Evolutionary conservation across 2,888 invertebrate species (phyloP).

Genomic region (Pinctada fucata): DNA sequence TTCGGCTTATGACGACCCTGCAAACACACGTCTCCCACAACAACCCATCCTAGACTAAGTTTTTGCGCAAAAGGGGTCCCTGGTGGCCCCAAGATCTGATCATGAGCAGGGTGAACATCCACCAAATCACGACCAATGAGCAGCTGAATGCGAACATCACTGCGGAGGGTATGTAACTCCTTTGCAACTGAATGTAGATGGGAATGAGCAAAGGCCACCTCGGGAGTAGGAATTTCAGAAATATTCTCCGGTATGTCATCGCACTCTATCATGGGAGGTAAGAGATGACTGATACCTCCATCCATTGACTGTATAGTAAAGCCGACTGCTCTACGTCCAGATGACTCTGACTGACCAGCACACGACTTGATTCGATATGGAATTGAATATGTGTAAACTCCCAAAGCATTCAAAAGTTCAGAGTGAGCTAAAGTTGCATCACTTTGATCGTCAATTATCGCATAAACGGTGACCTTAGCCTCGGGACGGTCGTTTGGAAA

Average conservation of each 20-base stretch:
- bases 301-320: slow-evolving; percentile 12
- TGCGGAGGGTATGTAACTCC: slow-evolving; percentile 3
- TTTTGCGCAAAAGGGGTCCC: slow-evolving; percentile 18
- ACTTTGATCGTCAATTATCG: too few species aligned
- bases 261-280: slow-evolving; percentile 19
- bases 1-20: slow-evolving; percentile 16
- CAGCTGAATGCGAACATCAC: slow-evolving; percentile 18
- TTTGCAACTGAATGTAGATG: slow-evolving; percentile 3
- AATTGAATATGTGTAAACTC: neutral
- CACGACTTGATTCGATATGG: slow-evolving; percentile 8
- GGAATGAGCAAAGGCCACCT: slow-evolving; percentile 2
- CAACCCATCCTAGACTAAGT: slow-evolving; percentile 18
- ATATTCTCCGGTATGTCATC: slow-evolving; percentile 10
- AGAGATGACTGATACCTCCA: neutral
- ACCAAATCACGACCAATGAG: slow-evolving; percentile 21
- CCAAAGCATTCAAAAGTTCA: slow-evolving; percentile 8
- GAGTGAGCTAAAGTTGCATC: slow-evolving; percentile 7
- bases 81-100: slow-evolving; percentile 14
- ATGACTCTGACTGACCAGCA: slow-evolving; percentile 5
- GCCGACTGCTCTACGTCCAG: slow-evolving; percentile 19
- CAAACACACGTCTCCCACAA: slow-evolving; percentile 21
- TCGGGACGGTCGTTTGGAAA: slow-evolving; percentile 10
- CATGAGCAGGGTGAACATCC: slow-evolving; percentile 27
- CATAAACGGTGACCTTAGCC: slow-evolving; percentile 7
- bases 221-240: slow-evolving; percentile 27